phyloP scores from a whole-genome alignment of 2,113 vertebrate genomes.

The Scomber scombrus region DNA sequence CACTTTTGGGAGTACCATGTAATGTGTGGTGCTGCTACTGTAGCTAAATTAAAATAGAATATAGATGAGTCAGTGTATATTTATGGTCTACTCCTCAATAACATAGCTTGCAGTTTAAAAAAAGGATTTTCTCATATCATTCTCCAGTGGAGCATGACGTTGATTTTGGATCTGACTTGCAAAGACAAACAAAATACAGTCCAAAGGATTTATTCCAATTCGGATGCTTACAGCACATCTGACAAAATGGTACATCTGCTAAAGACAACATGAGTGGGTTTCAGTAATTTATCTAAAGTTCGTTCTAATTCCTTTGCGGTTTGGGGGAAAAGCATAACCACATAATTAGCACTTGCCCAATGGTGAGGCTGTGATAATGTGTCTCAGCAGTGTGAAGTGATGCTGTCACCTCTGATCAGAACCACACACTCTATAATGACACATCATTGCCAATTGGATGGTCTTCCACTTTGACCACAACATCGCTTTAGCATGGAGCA shows the following conservation, averaged over 20 bases:
- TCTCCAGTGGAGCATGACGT: constrained; percentile 5
- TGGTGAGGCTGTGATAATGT: constrained; percentile 53
- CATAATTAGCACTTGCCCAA: constrained; percentile 68
- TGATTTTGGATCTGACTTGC: not conserved
- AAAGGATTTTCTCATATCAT: constrained; percentile 9
- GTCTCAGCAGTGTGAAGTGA: constrained; percentile 50
- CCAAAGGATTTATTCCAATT: constrained; percentile 24
- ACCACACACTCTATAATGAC: not conserved
- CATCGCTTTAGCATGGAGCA: not conserved
- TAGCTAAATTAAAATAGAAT: constrained; percentile 26
- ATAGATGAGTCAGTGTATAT: constrained; percentile 34
- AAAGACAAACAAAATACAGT: constrained; percentile 32
- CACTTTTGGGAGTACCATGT: not conserved
- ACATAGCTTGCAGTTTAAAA: not conserved
- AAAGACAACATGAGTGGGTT: constrained; percentile 24
- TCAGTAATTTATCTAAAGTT: constrained; percentile 62
- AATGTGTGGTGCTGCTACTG: constrained; percentile 20
- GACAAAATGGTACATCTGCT: constrained; percentile 23
- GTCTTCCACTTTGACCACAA: not conserved
- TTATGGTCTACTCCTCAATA: constrained; percentile 17
- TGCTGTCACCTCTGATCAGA: constrained; percentile 36
- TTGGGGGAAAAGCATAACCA: constrained; percentile 50
- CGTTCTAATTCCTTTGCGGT: constrained; percentile 47
- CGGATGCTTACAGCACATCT: constrained; percentile 8
- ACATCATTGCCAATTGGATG: constrained; percentile 4